Conservation (phyloP, 2,888 invertebrate genomes). For the Rhogogaster chlorosoma region DNA sequence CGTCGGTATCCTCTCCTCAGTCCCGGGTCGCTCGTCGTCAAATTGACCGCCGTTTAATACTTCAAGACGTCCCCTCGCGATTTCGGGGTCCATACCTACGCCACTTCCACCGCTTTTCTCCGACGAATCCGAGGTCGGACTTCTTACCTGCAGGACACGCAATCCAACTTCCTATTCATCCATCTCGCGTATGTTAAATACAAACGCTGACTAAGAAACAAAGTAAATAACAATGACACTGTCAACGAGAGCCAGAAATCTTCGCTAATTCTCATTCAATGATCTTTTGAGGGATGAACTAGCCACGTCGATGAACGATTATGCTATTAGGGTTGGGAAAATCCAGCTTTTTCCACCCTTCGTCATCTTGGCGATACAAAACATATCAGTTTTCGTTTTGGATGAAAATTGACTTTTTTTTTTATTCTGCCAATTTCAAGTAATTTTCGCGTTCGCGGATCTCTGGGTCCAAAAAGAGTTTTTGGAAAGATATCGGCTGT, state of each 20-base stretch:
- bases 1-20: conserved; percentile 67
- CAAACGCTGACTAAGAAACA: conserved; percentile 39
- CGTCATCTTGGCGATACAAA: too few relatives aligned
- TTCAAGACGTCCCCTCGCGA: conserved; percentile 66
- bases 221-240: conserved; percentile 3
- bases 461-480: too few relatives aligned
- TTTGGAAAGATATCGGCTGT: too few relatives aligned
- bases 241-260: not conserved
- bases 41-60: conserved; percentile 62
- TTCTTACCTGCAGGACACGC: conserved; percentile 66
- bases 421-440: not conserved
- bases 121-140: conserved; percentile 75
- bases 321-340: not conserved
- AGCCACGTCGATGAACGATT: not conserved
- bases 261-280: not conserved
- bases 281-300: not conserved
- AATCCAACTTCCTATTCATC: conserved; percentile 48
- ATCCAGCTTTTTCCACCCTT: too few relatives aligned
- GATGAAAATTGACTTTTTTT: not conserved
- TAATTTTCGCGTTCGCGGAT: not conserved
- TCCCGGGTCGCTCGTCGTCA: conserved; percentile 59
- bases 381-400: not conserved
- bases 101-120: conserved; percentile 72
- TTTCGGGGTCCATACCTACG: conserved; percentile 63
- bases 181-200: conserved; percentile 8